Evolutionary conservation across 1,140 invertebrate genomes (phyloP).

Genomic region (Hypsibius dujardini): DNA sequence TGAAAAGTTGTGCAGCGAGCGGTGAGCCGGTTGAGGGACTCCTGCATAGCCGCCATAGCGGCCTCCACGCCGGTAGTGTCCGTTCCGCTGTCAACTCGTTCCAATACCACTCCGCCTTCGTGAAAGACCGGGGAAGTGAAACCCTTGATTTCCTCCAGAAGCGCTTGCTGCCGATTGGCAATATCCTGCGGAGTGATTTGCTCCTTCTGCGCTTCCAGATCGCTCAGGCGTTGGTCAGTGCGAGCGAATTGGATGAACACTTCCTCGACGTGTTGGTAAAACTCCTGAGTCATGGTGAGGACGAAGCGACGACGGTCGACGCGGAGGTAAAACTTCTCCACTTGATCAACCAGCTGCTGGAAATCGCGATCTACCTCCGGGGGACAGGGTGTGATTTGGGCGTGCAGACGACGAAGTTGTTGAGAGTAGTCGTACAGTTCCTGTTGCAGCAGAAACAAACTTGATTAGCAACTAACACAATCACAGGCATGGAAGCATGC

Average conservation of each 20-base stretch:
- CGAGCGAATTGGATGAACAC: not conserved
- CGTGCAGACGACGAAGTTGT: constrained; percentile 3
- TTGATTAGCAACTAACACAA: not conserved
- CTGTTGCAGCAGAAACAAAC: not conserved
- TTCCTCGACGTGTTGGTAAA: not conserved
- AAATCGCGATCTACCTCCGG: constrained; percentile 10
- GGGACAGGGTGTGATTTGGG: constrained; percentile 11
- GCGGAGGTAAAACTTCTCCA: constrained; percentile 8
- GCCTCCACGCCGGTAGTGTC: constrained; percentile 45
- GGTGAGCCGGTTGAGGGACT: not conserved
- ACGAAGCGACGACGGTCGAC: constrained; percentile 7
- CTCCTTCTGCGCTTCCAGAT: constrained; percentile 9
- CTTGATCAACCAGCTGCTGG: not conserved
- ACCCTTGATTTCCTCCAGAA: constrained; percentile 46
- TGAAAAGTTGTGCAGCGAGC: not conserved
- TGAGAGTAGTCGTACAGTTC: not conserved
- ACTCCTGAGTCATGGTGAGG: not conserved
- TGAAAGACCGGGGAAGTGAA: constrained; percentile 43
- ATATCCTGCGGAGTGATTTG: constrained; percentile 7
- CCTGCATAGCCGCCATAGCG: not conserved
- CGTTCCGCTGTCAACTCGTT: constrained; percentile 43
- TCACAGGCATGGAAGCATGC: no score
- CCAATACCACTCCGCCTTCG: constrained; percentile 52
- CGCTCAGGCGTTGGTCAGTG: not conserved
- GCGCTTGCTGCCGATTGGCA: constrained; percentile 21